Base-by-base conservation (phyloP, 35 echinoderm and acorn worm species). In the Diadema setosum region DNA sequence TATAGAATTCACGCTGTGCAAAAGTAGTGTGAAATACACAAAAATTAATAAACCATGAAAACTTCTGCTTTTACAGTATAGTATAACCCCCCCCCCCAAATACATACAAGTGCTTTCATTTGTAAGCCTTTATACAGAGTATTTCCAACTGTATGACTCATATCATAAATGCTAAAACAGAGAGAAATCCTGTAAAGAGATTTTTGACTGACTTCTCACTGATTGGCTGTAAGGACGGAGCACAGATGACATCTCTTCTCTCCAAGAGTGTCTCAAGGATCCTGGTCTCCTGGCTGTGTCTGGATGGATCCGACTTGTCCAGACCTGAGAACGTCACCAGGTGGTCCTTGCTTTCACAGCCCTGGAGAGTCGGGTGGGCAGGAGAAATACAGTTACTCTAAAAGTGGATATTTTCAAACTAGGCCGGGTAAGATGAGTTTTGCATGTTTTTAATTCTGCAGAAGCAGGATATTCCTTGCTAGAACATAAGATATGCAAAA, bases 291-390 rank as follows among this genome's bases (percentile, higher is more conserved):
- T 9, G 4, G 37, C 27, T 23, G 20, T 58, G 50, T 37, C 39
- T 63, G 50, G 52, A 21, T 11, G 55, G 21, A 55, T 59, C 82
- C 17, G 35, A 34, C 34, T 84, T 84, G 82, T 58, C 39, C 7
- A 43, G 81, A 74, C 27, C 65, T 75, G 63, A 90, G 42, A 90
- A 46, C 25, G 70, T 84, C 45, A 85, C 91, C 20, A 97, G 75
- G 84, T 97, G 95, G 44, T 97, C 95, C 59, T 63, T 93, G n/a
- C 93, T 88, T 75, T 90, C 57, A 87, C 95, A 97, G 65, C 95
- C 95, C 95, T 97, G 76, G 20, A 67, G 27, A n/a, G 61, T 24
- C 61, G 36, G 36, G 56, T 26, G 65, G 46, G 50, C 37, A 58
- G 32, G 46, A 64, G n/a, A n/a, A n/a, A n/a, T n/a, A n/a, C n/a